These are phyloP conservation scores for Theocolax elegans DNA, from an alignment of 1,140 invertebrate species.

Conservation along the genomic window DNA sequence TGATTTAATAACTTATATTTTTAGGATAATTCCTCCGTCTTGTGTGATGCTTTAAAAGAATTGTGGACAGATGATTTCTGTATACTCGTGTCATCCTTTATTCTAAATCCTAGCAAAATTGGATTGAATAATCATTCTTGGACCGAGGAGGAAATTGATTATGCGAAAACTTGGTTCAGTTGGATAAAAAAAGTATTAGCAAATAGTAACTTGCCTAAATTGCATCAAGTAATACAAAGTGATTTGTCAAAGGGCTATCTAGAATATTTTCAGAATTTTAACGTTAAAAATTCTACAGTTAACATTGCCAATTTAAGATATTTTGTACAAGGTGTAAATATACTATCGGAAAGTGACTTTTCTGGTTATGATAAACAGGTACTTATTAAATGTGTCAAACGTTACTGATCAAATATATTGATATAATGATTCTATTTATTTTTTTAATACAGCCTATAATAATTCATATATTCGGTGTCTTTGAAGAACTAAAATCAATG, in stretches of 20 bases:
- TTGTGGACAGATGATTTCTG: constrained; percentile 8
- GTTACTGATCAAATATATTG: no score
- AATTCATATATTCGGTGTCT: no score
- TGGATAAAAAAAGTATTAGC: no score
- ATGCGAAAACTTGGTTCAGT: no score
- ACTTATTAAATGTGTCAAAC: neutral
- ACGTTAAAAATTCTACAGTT: constrained; percentile 7
- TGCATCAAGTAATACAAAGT: no score
- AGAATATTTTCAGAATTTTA: no score
- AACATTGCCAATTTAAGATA: constrained; percentile 1
- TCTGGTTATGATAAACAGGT: constrained; percentile 6
- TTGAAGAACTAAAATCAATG: neutral
- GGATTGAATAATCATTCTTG: no score
- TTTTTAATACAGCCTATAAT: no score
- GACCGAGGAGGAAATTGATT: no score
- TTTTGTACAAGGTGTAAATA: constrained; percentile 28
- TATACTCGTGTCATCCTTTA: constrained; percentile 10
- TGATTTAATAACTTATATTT: neutral
- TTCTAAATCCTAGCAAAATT: constrained; percentile 1
- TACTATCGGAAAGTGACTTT: constrained; percentile 41
- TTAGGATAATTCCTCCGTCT: neutral
- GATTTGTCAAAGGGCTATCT: no score
- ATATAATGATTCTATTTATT: no score
- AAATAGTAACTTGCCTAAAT: no score
- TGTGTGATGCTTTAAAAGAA: constrained; percentile 5